Conservation (phyloP, 1,140 invertebrate species). For the Drosophila prosaltans region DNA sequence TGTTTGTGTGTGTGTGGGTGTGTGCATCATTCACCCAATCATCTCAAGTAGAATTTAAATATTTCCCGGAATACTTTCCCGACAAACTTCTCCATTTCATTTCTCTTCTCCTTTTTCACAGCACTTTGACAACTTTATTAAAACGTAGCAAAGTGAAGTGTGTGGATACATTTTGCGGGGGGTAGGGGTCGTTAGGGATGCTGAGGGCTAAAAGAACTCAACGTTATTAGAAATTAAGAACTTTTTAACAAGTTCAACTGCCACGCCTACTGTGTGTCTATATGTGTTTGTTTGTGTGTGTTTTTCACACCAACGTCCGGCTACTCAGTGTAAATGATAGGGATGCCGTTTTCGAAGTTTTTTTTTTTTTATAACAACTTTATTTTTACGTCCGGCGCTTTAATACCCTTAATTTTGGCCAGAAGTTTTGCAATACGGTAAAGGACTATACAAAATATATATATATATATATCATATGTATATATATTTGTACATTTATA, state of each 20-base stretch:
- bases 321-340: constrained; percentile 30
- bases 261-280: not conserved
- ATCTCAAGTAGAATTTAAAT: not conserved
- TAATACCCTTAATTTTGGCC: not conserved
- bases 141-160: not conserved
- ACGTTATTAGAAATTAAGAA: constrained; percentile 59
- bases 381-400: not conserved
- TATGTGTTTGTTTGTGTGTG: not conserved
- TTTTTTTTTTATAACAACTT: constrained; percentile 19
- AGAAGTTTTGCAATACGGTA: not conserved
- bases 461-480: too few species aligned
- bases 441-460: too few species aligned
- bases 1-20: not conserved
- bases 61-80: constrained; percentile 23
- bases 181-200: not conserved
- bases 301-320: not conserved
- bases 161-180: not conserved
- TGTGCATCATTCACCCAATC: not conserved
- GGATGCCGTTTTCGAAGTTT: not conserved
- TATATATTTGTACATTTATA: too few species aligned
- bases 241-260: constrained; percentile 52
- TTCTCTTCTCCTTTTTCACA: not conserved
- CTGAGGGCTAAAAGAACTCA: constrained; percentile 9
- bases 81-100: not conserved
- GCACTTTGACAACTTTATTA: constrained; percentile 39